A percentile compares a stretch with the other conserved stretches of the same genome.
Conservation (phyloP, 2,888 invertebrate species). For the Harpalus rufipes region DNA sequence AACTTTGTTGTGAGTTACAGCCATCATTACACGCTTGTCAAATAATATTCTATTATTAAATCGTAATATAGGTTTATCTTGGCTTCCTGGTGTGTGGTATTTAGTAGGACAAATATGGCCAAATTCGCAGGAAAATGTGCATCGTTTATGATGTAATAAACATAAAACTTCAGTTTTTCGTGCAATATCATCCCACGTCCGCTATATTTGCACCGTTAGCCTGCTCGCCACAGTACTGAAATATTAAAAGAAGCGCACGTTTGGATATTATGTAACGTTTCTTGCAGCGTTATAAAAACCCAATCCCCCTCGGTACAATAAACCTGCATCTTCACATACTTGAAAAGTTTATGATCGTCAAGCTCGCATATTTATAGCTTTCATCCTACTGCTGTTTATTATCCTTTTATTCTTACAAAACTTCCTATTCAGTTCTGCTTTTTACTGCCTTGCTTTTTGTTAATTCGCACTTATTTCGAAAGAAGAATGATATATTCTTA, state of each 20-base stretch:
- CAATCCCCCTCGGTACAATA: constrained; percentile 49
- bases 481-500: background rate
- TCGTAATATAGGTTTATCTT: no score
- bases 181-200: constrained; percentile 8
- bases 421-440: constrained; percentile 17
- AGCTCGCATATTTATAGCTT: constrained; percentile 50
- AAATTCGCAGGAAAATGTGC: constrained; percentile 1
- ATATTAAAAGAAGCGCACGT: constrained; percentile 47
- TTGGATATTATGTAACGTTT: constrained; percentile 47
- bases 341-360: constrained; percentile 51
- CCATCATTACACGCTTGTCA: no score
- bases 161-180: constrained; percentile 14
- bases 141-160: background rate
- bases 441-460: constrained; percentile 6
- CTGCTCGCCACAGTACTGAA: constrained; percentile 5
- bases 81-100: background rate
- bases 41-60: no score
- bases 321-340: constrained; percentile 49
- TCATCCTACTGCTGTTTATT: constrained; percentile 39
- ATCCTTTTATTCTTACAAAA: constrained; percentile 15
- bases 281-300: constrained; percentile 47
- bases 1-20: no score
- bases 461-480: constrained; percentile 1
- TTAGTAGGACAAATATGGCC: background rate
- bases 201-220: constrained; percentile 6